A percentile compares a stretch with the other conserved stretches of the same genome.
These are phyloP conservation scores for Tragulus kanchil DNA, from an alignment of 2,113 vertebrate species.

Conservation along the genomic window DNA sequence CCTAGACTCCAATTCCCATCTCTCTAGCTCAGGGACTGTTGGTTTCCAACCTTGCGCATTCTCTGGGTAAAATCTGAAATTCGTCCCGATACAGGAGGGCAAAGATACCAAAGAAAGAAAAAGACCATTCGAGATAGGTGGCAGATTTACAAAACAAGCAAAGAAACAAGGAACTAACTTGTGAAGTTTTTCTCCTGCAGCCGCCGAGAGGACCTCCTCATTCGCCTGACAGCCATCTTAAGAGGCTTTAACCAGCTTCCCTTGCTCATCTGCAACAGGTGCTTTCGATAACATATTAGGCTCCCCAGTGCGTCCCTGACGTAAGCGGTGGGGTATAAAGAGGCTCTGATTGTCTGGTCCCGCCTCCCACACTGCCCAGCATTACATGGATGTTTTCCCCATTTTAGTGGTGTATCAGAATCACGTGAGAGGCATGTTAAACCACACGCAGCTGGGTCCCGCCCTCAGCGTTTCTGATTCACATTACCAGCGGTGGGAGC, in stretches of 20 bases:
- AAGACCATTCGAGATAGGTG: too few relatives aligned
- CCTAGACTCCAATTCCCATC: not conserved
- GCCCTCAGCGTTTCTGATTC: not conserved
- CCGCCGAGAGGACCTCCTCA: not conserved
- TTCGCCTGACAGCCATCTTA: not conserved
- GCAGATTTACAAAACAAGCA: not conserved
- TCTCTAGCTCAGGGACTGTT: not conserved
- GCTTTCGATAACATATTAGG: not conserved
- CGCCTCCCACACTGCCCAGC: not conserved
- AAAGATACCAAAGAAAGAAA: not conserved
- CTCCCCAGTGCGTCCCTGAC: not conserved
- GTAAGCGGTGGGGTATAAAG: not conserved
- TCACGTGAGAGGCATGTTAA: not conserved
- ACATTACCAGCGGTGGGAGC: not conserved
- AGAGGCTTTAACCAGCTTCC: not conserved
- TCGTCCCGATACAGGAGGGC: not conserved
- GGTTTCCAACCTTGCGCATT: not conserved
- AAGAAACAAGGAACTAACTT: not conserved
- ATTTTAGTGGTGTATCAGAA: not conserved
- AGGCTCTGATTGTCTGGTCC: not conserved
- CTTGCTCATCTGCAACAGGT: rapidly evolving
- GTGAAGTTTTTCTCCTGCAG: not conserved
- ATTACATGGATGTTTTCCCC: not conserved
- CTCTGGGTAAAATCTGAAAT: not conserved
- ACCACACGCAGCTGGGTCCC: not conserved